Base-by-base conservation (phyloP, 2,113 vertebrate genomes). In the Cettia cetti region DNA sequence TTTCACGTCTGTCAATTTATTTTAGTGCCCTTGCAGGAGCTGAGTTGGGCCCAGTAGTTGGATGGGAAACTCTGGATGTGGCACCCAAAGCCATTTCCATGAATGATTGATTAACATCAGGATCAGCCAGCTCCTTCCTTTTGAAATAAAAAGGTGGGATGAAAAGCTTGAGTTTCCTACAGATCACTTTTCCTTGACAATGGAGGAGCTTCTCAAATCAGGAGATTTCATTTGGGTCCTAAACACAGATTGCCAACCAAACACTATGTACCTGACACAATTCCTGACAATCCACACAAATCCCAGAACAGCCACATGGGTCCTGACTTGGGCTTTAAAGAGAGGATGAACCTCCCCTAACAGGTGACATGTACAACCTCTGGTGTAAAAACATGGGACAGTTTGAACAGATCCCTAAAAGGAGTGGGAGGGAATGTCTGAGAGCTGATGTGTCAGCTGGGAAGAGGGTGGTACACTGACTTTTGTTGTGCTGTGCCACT, bases 371-470 rank as follows among this genome's bases (percentile, higher is more conserved):
- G 14, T 23, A 22, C 59, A 9, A n/a, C 63, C 31, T 39, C 10
- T 17, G 9, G 10, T 11, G 23, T 33, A 37, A 69, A 78, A 83
- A 9, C 30, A 15, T 0, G 12, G 0, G 3, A 3, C 13, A 22
- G n/a, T 39, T 61, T 54, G 23, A 66, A 42, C 21, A 88, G 59
- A 71, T 33, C 61, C 44, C 69, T 74, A 5, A 49, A 42, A 49
- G 14, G n/a, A 9, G 3, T 39, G 49, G 30, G 65, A 66, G 13
- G 60, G 42, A 53, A 74, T 75, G 66, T 33, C 56, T 57, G 60
- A 65, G 71, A 64, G 33, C 0, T 1, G 24, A 9, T 23, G 11
- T 15, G 13, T 8, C 17, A 49, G 42, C 6, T 20, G 68, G 11
- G 23, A 79, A 37, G 35, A 53, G 31, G 52, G 9, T 39, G 65